Evolutionary conservation across 2,797 vertebrate genomes (phyloP), one percentile per base, ranked within the genome.

Genomic region (Tachyglossus aculeatus): DNA sequence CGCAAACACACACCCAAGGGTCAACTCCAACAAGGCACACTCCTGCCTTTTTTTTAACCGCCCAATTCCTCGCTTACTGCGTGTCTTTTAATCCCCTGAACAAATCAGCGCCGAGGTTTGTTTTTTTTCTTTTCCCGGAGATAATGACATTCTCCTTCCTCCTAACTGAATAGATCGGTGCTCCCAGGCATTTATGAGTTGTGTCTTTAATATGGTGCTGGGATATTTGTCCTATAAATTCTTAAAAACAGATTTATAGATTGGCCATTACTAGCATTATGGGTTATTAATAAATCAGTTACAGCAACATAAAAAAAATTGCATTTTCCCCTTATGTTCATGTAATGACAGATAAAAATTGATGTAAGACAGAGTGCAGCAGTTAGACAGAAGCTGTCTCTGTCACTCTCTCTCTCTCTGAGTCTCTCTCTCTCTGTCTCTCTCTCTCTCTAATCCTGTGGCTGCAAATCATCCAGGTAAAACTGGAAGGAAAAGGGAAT

Each of bases 161-260:
- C 68, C 78, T 64, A 57, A 68, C 71, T 77, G 2, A 11, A 80
- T 0, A 27, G 74, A 68, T 66, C 13, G 75, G 52, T 63, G 65
- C 81, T 68, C 16, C 11, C 2, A 18, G 81, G 80, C 71, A 22
- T 86, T 78, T 75, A 71, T 87, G 87, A 91, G 72, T 75, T 83
- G 88, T 91, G 78, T 70, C 81, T 90, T 89, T 86, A 93, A 92
- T 91, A 86, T 14, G 2, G 71, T 4, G 1, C 58, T 39, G 38
- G 78, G 78, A 88, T 88, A 90, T 90, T 88, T 87, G 67, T 56
- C 67, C 80, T 74, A 88, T 90, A 89, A 90, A 91, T 92, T 84
- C 82, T 68, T 62, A 57, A 77, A 77, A 83, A 60, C 64, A 74
- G 86, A 89, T 87, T 85, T 90, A 87, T 57, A 77, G 74, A 80